Percentiles rank a stretch among this genome's conserved stretches.
These are phyloP conservation scores for Siniperca knerii DNA, from an alignment of 2,113 vertebrate genomes.

Conservation along the genomic window DNA sequence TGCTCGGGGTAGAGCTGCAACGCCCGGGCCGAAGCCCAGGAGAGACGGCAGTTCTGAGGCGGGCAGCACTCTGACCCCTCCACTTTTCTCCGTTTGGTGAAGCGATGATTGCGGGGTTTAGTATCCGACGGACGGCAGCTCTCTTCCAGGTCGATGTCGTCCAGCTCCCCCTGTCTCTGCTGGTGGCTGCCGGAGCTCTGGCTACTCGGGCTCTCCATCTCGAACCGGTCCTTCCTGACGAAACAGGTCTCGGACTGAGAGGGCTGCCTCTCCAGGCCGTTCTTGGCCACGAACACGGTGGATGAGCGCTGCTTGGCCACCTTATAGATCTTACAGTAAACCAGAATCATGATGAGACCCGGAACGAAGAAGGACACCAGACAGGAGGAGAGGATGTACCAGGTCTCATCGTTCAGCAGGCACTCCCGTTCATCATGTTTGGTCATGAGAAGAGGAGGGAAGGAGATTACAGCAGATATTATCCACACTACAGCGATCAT, in stretches of 20 bases:
- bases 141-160: constrained; percentile 87
- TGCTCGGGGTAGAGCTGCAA: constrained; percentile 80
- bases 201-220: constrained; percentile 83
- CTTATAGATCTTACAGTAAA: constrained; percentile 92
- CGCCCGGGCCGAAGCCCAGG: constrained; percentile 69
- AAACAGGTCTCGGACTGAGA: constrained; percentile 85
- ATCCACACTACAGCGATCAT: constrained; percentile 90
- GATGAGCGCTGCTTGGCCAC: constrained; percentile 87
- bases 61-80: constrained; percentile 79
- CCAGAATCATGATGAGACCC: constrained; percentile 90
- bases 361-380: constrained; percentile 91
- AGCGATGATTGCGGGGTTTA: constrained; percentile 78
- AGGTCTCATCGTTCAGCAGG: constrained; percentile 90
- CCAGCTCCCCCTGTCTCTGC: constrained; percentile 83
- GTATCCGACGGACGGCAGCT: constrained; percentile 81
- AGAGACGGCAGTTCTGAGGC: constrained; percentile 78
- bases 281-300: constrained; percentile 85
- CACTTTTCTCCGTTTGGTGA: constrained; percentile 78
- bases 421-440: constrained; percentile 85
- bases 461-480: constrained; percentile 88
- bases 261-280: constrained; percentile 81
- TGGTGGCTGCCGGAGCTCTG: constrained; percentile 80
- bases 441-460: constrained; percentile 90
- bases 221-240: constrained; percentile 81
- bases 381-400: constrained; percentile 93